Conservation (phyloP, 2,888 invertebrate genomes). For the Apamea monoglypha region DNA sequence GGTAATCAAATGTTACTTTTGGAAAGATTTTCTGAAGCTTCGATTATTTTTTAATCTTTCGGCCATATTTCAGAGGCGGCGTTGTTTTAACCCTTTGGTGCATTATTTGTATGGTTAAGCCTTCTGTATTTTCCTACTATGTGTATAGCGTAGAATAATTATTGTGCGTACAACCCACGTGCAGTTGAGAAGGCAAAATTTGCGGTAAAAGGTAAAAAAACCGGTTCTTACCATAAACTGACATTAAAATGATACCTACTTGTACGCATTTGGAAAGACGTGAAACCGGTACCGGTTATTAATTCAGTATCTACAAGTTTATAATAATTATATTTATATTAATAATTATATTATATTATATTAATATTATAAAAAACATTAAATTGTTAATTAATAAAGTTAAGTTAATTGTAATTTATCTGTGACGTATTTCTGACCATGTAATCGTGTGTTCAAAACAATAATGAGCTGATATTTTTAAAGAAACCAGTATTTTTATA, state of each 20-base stretch:
- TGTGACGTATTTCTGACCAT: slow-evolving; percentile 2
- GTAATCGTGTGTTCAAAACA: slow-evolving; percentile 22
- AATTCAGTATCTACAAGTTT: slow-evolving; percentile 16
- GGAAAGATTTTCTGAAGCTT: not conserved
- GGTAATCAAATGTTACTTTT: not conserved
- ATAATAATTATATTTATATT: too few relatives aligned
- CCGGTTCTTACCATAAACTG: slow-evolving; percentile 41
- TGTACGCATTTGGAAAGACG: slow-evolving; percentile 16
- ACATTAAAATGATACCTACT: slow-evolving; percentile 27
- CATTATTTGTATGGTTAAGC: not conserved
- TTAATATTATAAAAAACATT: not conserved
- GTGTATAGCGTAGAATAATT: slow-evolving; percentile 1
- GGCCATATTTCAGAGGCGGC: not conserved
- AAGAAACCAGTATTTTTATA: not conserved
- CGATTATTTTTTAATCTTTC: not conserved
- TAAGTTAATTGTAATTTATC: slow-evolving; percentile 8
- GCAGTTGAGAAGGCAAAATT: slow-evolving; percentile 32
- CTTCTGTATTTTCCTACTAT: not conserved
- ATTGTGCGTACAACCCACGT: slow-evolving; percentile 29
- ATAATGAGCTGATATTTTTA: not conserved
- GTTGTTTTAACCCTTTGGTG: not conserved
- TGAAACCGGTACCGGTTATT: slow-evolving; percentile 23
- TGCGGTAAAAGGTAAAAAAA: slow-evolving; percentile 49
- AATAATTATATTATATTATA: too few relatives aligned
- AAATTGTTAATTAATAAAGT: slow-evolving; percentile 17